These are phyloP conservation scores for Ramphastos sulfuratus DNA, from an alignment of 2,113 vertebrate species.

Conservation along the genomic window DNA sequence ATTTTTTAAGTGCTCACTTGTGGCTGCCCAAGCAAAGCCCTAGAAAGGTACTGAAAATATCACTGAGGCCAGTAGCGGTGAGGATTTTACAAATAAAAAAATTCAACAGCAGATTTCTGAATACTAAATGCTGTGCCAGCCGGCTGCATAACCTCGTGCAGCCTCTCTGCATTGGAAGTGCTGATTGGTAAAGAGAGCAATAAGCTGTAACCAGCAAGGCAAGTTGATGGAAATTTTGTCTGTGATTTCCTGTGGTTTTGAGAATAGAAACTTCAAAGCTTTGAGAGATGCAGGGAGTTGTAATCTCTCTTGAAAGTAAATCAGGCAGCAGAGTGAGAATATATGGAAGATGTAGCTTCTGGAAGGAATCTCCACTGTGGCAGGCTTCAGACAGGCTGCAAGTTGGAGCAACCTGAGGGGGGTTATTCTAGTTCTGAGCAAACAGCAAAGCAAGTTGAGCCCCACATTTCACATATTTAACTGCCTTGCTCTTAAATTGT, in stretches of 20 bases:
- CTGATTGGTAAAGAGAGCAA: background rate
- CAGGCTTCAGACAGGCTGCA: background rate
- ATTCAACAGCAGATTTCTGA: background rate
- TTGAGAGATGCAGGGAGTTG: background rate
- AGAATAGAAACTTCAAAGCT: conserved; percentile 53
- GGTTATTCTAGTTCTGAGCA: background rate
- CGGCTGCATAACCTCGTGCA: accelerated
- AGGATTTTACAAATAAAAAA: background rate
- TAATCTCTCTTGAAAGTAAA: conserved; percentile 46
- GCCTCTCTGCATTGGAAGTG: accelerated
- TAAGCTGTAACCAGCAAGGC: background rate
- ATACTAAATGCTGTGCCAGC: background rate
- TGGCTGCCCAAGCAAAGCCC: conserved; percentile 10
- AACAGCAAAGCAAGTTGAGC: background rate
- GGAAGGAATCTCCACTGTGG: background rate
- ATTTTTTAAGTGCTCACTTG: conserved; percentile 3
- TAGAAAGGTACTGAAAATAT: background rate
- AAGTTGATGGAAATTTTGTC: conserved; percentile 5
- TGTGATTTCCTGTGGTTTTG: conserved; percentile 22
- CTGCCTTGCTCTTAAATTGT: background rate
- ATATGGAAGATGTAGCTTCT: background rate
- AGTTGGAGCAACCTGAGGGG: background rate
- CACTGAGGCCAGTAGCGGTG: background rate
- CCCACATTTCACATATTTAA: background rate
- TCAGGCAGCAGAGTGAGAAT: conserved; percentile 8